Conservation (phyloP, 2,888 invertebrate species). For the Pantelozetes paolii region DNA sequence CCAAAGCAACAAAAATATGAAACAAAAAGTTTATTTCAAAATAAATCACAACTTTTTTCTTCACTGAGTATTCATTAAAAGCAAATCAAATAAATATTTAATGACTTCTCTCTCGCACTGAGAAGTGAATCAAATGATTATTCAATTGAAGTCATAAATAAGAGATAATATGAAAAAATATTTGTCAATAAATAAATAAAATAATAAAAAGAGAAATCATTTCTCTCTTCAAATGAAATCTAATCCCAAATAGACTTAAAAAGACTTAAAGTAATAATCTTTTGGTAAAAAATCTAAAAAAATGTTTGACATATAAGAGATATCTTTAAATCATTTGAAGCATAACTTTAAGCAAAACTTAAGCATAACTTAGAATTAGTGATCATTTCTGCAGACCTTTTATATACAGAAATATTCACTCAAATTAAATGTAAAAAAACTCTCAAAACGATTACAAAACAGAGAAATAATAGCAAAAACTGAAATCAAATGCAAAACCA, state of each 20-base stretch:
- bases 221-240: background rate
- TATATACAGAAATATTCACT: background rate
- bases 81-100: too few species aligned
- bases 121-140: too few species aligned
- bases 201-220: background rate
- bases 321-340: background rate
- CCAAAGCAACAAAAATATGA: too few species aligned
- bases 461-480: background rate
- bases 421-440: background rate
- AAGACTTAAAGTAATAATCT: background rate
- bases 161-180: background rate
- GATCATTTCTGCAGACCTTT: background rate
- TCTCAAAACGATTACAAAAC: background rate
- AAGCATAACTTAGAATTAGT: constrained; percentile 24
- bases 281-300: constrained; percentile 3
- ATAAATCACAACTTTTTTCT: too few species aligned
- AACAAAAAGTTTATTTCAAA: too few species aligned
- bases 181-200: too few species aligned
- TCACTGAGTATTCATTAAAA: too few species aligned
- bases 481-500: background rate
- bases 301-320: constrained; percentile 1
- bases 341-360: too few species aligned
- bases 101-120: too few species aligned
- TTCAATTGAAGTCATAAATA: background rate
- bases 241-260: constrained; percentile 15